Evolutionary conservation across 2,113 vertebrate genomes (phyloP), one percentile per base, ranked within the genome.

Genomic region (Neotoma lepida): DNA sequence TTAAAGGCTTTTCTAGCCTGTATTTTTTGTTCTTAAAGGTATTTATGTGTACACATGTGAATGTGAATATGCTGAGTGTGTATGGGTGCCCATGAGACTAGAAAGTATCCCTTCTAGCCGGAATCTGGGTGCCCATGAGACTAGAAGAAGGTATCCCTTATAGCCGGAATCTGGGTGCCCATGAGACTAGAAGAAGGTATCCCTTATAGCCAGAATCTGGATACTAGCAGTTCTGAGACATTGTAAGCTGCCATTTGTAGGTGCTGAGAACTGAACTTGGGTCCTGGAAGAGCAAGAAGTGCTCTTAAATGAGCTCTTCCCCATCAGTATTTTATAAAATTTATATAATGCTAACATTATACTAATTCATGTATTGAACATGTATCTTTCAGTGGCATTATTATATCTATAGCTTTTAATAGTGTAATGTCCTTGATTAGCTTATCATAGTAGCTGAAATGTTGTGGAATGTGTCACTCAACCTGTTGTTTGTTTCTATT

Each of bases 331-430:
- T 95, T 93, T 88, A 80, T n/a, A 18, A 15, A 61, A 24, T 66
- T 93, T 91, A 76, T 41, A 1, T 94, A n/a, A 71, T 86, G 39
- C 8, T 39, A n/a, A 26, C 28, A 88, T 28, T 88, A 88, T 35
- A 82, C 9, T 28, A 91, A 17, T 76, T 66, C 71, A 73, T 86
- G 17, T 92, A 46, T 87, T 68, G 82, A 28, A 17, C 74, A 86
- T 94, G 39, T 78, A 12, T 92, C 46, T 93, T 93, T 93, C 26
- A 82, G 54, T 92, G 63, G 28, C 18, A 92, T 91, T 93, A 82
- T 61, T 78, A 28, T 87, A n/a, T 96, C 33, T 86, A 0, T 88
- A 77, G 24, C 20, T 92, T 30, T 46, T 86, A 44, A 90, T 73
- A 78, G 22, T 41, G 4, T n/a, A 88, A 6, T 90, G 14, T 86